Conservation (phyloP, 2,888 invertebrate species). For the Podabrus alpinus region DNA sequence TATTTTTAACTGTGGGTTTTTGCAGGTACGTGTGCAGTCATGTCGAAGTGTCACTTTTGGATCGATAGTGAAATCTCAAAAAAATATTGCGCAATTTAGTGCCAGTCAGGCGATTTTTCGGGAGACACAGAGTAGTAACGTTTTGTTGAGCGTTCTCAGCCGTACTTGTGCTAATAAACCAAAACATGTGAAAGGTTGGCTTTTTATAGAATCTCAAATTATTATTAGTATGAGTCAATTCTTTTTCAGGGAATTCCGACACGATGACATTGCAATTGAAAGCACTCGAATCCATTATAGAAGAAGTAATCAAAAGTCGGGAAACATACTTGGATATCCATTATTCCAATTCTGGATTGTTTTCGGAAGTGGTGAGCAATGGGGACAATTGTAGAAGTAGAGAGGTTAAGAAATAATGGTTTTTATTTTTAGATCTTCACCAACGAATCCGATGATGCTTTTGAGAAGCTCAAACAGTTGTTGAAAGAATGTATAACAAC, state of each 20-base stretch:
- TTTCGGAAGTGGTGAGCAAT: conserved; percentile 43
- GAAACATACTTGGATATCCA: conserved; percentile 46
- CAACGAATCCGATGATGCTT: conserved; percentile 36
- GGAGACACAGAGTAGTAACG: neutral
- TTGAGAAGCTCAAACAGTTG: conserved; percentile 34
- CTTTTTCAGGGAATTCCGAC: neutral
- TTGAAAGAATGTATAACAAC: conserved; percentile 26
- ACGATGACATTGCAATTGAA: neutral
- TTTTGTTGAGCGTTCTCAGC: neutral
- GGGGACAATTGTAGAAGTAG: neutral
- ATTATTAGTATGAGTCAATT: neutral
- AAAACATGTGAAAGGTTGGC: neutral
- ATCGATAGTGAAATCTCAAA: neutral
- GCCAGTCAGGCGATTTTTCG: neutral
- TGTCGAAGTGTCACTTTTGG: conserved; percentile 14
- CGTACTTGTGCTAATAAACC: neutral
- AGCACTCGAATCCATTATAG: conserved; percentile 39
- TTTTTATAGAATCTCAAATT: neutral
- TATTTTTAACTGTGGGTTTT: neutral
- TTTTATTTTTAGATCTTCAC: conserved; percentile 39
- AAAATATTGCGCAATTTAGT: neutral
- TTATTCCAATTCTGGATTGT: conserved; percentile 48
- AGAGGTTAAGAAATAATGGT: neutral
- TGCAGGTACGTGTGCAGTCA: neutral
- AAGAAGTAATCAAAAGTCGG: conserved; percentile 43